Conservation (phyloP, 2,797 vertebrate species). For the Gambelia wislizenii region DNA sequence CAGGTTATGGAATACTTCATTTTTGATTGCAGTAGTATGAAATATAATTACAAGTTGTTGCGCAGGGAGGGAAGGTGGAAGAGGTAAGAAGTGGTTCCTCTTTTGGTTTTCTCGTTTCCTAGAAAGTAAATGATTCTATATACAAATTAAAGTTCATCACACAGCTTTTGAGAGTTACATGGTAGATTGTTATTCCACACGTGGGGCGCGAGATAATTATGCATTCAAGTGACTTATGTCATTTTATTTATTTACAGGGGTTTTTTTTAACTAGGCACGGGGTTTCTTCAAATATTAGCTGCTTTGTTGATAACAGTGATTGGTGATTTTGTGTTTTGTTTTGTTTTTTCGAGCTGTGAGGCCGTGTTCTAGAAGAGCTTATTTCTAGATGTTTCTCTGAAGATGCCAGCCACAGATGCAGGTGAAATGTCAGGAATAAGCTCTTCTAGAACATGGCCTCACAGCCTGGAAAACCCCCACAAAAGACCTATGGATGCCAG, state of each 20-base stretch:
- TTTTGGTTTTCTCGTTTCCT: constrained; percentile 20
- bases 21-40: not conserved
- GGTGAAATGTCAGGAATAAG: too few relatives aligned
- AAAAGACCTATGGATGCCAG: too few relatives aligned
- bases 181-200: not conserved
- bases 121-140: constrained; percentile 20
- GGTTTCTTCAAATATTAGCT: not conserved
- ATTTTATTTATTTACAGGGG: not conserved
- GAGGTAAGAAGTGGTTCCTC: not conserved
- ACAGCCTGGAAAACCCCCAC: too few relatives aligned
- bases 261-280: not conserved
- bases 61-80: not conserved
- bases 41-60: constrained; percentile 11
- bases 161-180: not conserved
- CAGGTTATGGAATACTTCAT: constrained; percentile 16
- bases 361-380: too few relatives aligned
- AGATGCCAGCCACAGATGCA: too few relatives aligned
- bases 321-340: too few relatives aligned
- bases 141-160: not conserved
- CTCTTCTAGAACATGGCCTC: too few relatives aligned
- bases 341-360: too few relatives aligned
- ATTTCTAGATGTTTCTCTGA: too few relatives aligned
- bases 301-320: not conserved
- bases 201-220: not conserved
- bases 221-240: not conserved